phyloP scores from a whole-genome alignment of 1,140 invertebrate genomes.

The Rhopalosiphum padi region DNA sequence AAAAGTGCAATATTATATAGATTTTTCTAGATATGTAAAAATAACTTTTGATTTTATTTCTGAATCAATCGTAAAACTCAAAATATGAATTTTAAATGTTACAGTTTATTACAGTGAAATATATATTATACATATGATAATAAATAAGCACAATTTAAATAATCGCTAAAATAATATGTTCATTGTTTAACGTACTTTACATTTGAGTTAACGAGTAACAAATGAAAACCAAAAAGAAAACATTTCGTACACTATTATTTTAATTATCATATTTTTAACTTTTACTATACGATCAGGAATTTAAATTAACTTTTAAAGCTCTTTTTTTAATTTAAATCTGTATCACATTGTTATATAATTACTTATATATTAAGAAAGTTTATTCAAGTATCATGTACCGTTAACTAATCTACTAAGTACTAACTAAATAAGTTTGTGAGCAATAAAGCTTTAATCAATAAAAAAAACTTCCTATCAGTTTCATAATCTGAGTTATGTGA shows the following conservation, averaged over 20 bases:
- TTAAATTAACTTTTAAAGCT: not conserved
- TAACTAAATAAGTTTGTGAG: not conserved
- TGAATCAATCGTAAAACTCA: not conserved
- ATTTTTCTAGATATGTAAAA: not conserved
- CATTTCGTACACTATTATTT: not conserved
- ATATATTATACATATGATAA: too few relatives aligned
- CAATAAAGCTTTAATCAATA: not conserved
- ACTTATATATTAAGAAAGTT: not conserved
- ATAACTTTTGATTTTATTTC: not conserved
- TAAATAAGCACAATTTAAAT: too few relatives aligned
- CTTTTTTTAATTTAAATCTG: not conserved
- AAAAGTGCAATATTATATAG: not conserved
- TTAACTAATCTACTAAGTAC: not conserved
- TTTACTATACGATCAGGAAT: not conserved
- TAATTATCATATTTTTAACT: not conserved
- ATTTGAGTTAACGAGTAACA: too few relatives aligned
- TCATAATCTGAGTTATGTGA: not conserved
- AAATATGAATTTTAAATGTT: not conserved
- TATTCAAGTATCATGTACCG: not conserved
- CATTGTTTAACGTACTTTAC: too few relatives aligned
- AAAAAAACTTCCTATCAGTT: not conserved
- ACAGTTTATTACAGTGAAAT: too few relatives aligned
- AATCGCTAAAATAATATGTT: too few relatives aligned
- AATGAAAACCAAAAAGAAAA: too few relatives aligned
- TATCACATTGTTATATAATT: not conserved